Evolutionary conservation across 2,113 vertebrate genomes (phyloP), one percentile per base, ranked within the genome.

Genomic region (Nycticorax nycticorax): DNA sequence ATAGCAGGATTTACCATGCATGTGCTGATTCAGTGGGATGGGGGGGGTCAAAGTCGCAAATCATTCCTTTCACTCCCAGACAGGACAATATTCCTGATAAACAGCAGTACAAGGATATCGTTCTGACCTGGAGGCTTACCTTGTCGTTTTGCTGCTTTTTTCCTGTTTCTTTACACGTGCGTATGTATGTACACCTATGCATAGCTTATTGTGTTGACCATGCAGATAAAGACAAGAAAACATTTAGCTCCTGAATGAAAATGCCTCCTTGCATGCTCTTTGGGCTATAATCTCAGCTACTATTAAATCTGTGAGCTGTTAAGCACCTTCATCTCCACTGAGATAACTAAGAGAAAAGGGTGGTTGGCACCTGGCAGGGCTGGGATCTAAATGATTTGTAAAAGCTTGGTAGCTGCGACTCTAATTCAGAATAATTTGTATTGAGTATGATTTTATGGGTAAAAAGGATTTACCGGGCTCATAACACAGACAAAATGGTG

Each of bases 1-100:
- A 79, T 62, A 52, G 75, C 89, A 91, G 78, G 62, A 97, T 96
- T 98, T 97, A 88, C 94, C 96, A 94, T 45, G 97, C 80, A 12
- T 78, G 59, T 75, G 87, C 75, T 97, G 89, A 96, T 91, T 94
- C 76, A 92, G 88, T 95, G 95, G 90, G 92, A 48, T 5, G 45
- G 56, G 39, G 41, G 41, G 41, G 45, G 69, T 90, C 94, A 94
- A 96, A 95, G 77, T 30, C 53, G 73, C 69, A 92, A 81, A 91
- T 82, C 64, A 75, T 62, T 90, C 91, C 71, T 83, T 92, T 45
- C 83, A 62, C 73, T 89, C 88, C 55, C 79, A 63, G 62, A 67
- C 94, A 93, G n/a, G 55, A 92, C 67, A 55, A 75, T 87, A 86
- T 57, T 94, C 10, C 8, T 86, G 76, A 81, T 85, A 75, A 95